A percentile compares a stretch with the other conserved stretches of the same genome.
phyloP scores from a whole-genome alignment of 2,888 invertebrate species.

The Drosophila monieri region DNA sequence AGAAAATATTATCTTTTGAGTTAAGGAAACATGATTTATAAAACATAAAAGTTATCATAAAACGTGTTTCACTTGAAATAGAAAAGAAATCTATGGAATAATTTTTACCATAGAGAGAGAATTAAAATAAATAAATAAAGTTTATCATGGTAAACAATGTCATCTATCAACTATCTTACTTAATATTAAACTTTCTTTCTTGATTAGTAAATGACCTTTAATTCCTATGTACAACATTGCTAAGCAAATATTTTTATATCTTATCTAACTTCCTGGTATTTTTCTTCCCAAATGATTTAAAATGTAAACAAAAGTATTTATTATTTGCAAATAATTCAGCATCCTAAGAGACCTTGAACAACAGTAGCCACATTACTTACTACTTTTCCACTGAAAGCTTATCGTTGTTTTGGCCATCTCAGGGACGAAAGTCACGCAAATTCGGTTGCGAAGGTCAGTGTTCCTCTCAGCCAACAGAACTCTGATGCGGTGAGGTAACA shows the following conservation, averaged over 20 bases:
- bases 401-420: slow-evolving; percentile 28
- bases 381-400: slow-evolving; percentile 12
- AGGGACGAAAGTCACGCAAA: slow-evolving; percentile 20
- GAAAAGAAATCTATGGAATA: neutral
- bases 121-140: neutral
- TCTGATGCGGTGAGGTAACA: slow-evolving; percentile 3
- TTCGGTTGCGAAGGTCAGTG: slow-evolving; percentile 48
- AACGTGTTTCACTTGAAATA: neutral
- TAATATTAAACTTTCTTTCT: neutral
- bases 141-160: neutral
- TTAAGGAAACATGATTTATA: neutral
- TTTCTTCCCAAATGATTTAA: neutral
- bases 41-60: neutral
- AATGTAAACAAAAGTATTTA: neutral
- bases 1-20: neutral
- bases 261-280: neutral
- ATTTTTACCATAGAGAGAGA: too few relatives aligned
- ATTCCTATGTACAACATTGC: neutral
- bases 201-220: neutral
- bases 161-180: neutral
- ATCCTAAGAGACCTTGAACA: slow-evolving; percentile 2
- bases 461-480: slow-evolving; percentile 1
- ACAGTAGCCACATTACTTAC: slow-evolving; percentile 6
- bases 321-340: slow-evolving; percentile 4
- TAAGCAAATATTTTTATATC: neutral